Evolutionary conservation across 2,113 vertebrate species (phyloP).

Genomic region (Scomber colias): DNA sequence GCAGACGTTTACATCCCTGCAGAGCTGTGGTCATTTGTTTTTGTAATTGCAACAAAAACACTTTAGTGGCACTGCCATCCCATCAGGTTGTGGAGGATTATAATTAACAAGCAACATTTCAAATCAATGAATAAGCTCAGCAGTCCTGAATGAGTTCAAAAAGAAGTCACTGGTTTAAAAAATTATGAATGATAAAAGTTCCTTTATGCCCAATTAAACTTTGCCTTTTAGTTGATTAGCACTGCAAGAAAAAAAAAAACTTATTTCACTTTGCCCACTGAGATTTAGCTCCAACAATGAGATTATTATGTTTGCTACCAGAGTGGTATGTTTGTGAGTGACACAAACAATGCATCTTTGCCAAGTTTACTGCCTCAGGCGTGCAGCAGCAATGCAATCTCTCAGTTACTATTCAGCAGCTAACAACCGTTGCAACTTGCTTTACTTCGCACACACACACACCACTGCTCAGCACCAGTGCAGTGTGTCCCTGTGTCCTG

Average conservation of each 20-base stretch:
- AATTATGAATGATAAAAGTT: not conserved
- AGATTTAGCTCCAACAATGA: conserved; percentile 21
- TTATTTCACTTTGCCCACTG: conserved; percentile 21
- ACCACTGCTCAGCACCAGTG: conserved; percentile 14
- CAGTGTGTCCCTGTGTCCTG: conserved; percentile 22
- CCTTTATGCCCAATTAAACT: not conserved
- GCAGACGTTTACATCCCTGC: not conserved
- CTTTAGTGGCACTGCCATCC: not conserved
- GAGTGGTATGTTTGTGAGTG: conserved; percentile 17
- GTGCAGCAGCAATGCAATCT: conserved; percentile 38
- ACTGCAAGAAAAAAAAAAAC: not conserved
- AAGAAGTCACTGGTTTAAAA: conserved; percentile 7
- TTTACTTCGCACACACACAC: conserved; percentile 22
- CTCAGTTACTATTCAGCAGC: conserved; percentile 37
- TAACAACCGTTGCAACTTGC: conserved; percentile 47
- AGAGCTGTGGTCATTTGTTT: not conserved
- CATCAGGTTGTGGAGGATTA: not conserved
- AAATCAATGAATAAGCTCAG: conserved; percentile 8
- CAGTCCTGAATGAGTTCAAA: not conserved
- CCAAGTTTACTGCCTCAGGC: conserved; percentile 27
- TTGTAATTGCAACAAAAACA: too few species aligned
- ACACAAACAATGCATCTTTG: conserved; percentile 43
- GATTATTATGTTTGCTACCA: conserved; percentile 21
- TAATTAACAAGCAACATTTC: not conserved
- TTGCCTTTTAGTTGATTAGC: conserved; percentile 12